Base-by-base conservation (phyloP, 2,888 invertebrate genomes). In the Mesorhabditis belari region DNA sequence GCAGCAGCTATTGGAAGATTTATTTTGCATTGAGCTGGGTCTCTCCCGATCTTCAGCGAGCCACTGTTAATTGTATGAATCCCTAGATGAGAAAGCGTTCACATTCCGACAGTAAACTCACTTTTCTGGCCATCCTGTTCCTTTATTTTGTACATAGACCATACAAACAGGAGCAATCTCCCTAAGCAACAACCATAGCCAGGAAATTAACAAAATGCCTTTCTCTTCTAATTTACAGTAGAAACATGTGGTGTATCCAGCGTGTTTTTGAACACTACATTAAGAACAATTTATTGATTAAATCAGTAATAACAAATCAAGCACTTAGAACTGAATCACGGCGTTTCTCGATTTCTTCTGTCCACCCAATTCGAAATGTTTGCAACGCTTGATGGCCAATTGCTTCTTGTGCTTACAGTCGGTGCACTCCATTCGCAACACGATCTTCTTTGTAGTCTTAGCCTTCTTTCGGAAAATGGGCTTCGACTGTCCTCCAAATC, bases 381-480 rank as follows among this genome's bases (percentile, higher is more conserved):
- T 98, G 87, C 98, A 99, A 67, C 73, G 64, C 71, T 73, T 71
- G 69, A 73, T 71, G 63, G 73, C 61, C 62, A 79, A 72, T 67
- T 80, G 80, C 84, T 95, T 94, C 81, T 94, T 88, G 85, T 89
- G 92, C 83, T 98, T 98, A 87, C 98, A 99, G 81, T 92, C 92
- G 0, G 91, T 89, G 82, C 98, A 99, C 85, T 99, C 98, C 90
- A 99, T 91, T 85, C 96, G 90, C 81, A 99, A 86, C 60, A 98
- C 96, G 85, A 99, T 96, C 86, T 99, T 99, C 87, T 98, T 99
- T 69, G 99, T 99, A 62, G 98, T 99, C 87, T 99, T 99, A 59
- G 98, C 98, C 91, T 98, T 99, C 87, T 98, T 80, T 64, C 73
- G 70, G 88, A 99, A 98, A 85, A 99, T 95, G 80, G 96, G 96